Evolutionary conservation across 2,797 vertebrate genomes (phyloP).

Genomic region (Gallinago stenura): DNA sequence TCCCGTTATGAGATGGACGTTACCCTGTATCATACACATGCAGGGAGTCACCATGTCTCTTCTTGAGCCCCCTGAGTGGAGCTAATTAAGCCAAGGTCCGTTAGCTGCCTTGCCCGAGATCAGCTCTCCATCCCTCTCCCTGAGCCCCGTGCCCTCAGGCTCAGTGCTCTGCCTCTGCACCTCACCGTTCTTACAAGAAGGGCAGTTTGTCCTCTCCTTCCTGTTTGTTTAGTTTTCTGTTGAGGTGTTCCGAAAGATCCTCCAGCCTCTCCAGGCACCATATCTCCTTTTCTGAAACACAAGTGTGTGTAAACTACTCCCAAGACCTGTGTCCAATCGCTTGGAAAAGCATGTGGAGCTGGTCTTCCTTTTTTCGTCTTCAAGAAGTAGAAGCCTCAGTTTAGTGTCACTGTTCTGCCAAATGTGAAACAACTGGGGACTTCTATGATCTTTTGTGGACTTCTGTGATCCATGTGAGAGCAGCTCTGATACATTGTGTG

Average conservation of each 20-base stretch:
- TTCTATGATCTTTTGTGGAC: fast-evolving
- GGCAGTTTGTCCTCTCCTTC: not conserved
- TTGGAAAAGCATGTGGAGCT: not conserved
- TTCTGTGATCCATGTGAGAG: not conserved
- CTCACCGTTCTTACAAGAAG: not conserved
- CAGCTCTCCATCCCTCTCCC: not conserved
- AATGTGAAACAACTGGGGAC: not conserved
- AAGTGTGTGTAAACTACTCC: fast-evolving
- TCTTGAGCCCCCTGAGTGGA: not conserved
- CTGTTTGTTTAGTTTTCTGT: not conserved
- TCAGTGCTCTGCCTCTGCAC: not conserved
- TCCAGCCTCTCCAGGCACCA: not conserved
- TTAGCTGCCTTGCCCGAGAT: not conserved
- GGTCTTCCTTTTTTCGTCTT: not conserved
- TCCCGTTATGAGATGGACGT: not conserved
- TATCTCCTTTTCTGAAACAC: not conserved
- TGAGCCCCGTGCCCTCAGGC: not conserved
- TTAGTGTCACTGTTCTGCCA: not conserved
- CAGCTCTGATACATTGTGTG: not conserved
- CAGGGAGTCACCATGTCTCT: not conserved
- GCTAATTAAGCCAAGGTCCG: not conserved
- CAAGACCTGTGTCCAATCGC: not conserved
- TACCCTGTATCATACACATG: not conserved
- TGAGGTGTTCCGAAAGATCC: not conserved
- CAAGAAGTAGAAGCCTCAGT: not conserved